Percentiles rank a stretch among this genome's conserved stretches.
These are phyloP conservation scores for Leptothorax acervorum DNA, from an alignment of 2,888 invertebrate genomes.

Conservation along the genomic window DNA sequence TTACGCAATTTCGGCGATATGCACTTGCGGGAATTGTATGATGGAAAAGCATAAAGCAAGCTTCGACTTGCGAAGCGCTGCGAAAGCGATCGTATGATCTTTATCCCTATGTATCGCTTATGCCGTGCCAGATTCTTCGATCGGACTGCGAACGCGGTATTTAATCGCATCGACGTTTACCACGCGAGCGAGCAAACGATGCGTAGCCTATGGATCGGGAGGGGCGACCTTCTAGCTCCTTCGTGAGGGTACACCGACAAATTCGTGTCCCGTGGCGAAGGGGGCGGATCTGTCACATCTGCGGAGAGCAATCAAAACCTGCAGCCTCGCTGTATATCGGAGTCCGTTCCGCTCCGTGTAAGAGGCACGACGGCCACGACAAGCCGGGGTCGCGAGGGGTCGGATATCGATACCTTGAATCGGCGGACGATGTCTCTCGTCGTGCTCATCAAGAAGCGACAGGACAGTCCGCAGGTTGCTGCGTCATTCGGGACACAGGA, in stretches of 20 bases:
- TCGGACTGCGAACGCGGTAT: slow-evolving; percentile 44
- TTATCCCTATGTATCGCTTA: slow-evolving; percentile 35
- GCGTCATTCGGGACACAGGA: slow-evolving; percentile 78
- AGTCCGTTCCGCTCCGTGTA: slow-evolving; percentile 63
- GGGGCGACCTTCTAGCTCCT: slow-evolving; percentile 40
- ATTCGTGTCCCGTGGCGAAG: slow-evolving; percentile 78
- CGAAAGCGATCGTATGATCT: slow-evolving; percentile 40
- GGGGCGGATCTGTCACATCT: slow-evolving; percentile 78
- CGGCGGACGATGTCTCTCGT: slow-evolving; percentile 83
- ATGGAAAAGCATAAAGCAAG: slow-evolving; percentile 34
- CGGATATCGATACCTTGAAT: slow-evolving; percentile 84
- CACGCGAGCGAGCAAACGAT: slow-evolving; percentile 62
- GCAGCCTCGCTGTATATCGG: slow-evolving; percentile 70
- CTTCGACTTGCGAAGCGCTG: slow-evolving; percentile 28
- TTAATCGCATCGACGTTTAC: slow-evolving; percentile 64
- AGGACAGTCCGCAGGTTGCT: slow-evolving; percentile 76
- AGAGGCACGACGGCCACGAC: slow-evolving; percentile 64
- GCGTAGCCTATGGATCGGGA: slow-evolving; percentile 12
- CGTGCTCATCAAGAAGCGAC: slow-evolving; percentile 82
- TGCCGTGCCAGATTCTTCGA: slow-evolving; percentile 28
- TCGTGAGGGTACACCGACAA: slow-evolving; percentile 69
- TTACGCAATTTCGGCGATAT: slow-evolving; percentile 29
- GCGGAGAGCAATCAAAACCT: slow-evolving; percentile 79
- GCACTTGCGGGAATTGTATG: slow-evolving; percentile 28
- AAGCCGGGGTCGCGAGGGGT: slow-evolving; percentile 77